A percentile compares a stretch with the other conserved stretches of the same genome.
These are phyloP conservation scores for Pollenia griseotomentosa DNA, from an alignment of 2,888 invertebrate species.

Conservation along the genomic window DNA sequence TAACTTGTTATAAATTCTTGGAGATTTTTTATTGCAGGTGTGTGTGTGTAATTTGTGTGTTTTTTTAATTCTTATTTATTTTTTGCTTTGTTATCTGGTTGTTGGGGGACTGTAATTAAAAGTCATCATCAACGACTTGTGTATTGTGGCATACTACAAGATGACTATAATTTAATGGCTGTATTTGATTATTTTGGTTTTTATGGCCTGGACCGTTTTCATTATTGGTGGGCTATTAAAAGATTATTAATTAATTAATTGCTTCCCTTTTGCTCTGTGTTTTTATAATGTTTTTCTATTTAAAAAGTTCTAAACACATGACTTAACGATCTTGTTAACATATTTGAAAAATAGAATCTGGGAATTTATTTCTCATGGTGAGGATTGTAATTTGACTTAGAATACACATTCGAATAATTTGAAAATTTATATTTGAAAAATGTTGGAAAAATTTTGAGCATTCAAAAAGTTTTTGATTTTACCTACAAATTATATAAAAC, in stretches of 20 bases:
- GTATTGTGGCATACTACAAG: constrained; percentile 21
- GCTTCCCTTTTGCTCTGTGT: constrained; percentile 46
- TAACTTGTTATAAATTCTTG: constrained; percentile 69
- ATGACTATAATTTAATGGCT: constrained; percentile 50
- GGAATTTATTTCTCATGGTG: too few relatives aligned
- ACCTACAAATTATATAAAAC: too few relatives aligned
- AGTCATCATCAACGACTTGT: constrained; percentile 57
- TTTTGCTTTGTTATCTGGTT: constrained; percentile 54
- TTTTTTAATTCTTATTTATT: constrained; percentile 33
- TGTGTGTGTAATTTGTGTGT: neutral
- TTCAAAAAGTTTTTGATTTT: neutral
- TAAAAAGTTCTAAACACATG: constrained; percentile 38
- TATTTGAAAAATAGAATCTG: too few relatives aligned
- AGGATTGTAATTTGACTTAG: too few relatives aligned
- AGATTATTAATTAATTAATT: constrained; percentile 71
- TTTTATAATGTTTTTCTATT: neutral
- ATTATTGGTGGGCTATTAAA: constrained; percentile 64
- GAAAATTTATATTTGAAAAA: constrained; percentile 11
- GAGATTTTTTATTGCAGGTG: neutral
- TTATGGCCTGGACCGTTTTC: constrained; percentile 46
- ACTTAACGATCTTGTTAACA: constrained; percentile 66
- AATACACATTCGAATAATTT: too few relatives aligned
- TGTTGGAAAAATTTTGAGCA: neutral
- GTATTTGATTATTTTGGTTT: constrained; percentile 38
- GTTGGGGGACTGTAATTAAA: constrained; percentile 58